Base-by-base conservation (phyloP, 2,888 invertebrate genomes). In the Amitus sp. region DNA sequence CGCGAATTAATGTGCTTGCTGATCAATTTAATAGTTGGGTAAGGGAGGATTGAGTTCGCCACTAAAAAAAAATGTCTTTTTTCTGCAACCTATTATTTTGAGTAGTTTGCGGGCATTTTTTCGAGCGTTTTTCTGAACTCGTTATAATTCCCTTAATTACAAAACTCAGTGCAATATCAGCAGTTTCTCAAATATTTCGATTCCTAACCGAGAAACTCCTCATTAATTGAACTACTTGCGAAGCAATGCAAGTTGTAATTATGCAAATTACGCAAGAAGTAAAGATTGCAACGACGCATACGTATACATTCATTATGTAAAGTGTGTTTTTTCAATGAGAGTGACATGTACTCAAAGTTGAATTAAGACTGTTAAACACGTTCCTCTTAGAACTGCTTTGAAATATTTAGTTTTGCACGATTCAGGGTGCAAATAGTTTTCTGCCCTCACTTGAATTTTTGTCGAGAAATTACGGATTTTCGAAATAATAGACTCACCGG, bases 241-340 rank as follows among this genome's bases (percentile, higher is more conserved):
- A 58, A 58, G 47, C 37, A 45, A 52, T 58, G 52, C 52, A 53
- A 59, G 46, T 59, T 33, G 23, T 48, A 23, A 50, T 50, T 54
- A 54, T 47, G 50, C 45, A 55, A 62, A 62, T 48, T 34, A 12
- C 23, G 23, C 43, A 12, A 17, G 34, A 30, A 28, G 27, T 48
- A 45, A 43, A 51, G 58, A 58, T 58, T 53, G 49, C 46, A 15
- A 30, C 58, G 39, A n/a, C 33, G 51, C 59, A 48, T 23, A 53
- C 47, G 52, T 59, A 54, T 19, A 46, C 50, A 48, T 51, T 42
- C 37, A 42, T 60, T 55, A 47, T 47, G 39, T 42, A 49, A 62
- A 62, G 27, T 52, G 39, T 51, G 55, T 51, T 55, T 51, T 46
- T 47, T 45, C 27, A 30, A 56, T 30, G 60, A 28, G 33, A 54